A percentile compares a stretch with the other conserved stretches of the same genome.
Evolutionary conservation across 2,797 vertebrate genomes (phyloP).

Genomic region (Carcharodon carcharias): DNA sequence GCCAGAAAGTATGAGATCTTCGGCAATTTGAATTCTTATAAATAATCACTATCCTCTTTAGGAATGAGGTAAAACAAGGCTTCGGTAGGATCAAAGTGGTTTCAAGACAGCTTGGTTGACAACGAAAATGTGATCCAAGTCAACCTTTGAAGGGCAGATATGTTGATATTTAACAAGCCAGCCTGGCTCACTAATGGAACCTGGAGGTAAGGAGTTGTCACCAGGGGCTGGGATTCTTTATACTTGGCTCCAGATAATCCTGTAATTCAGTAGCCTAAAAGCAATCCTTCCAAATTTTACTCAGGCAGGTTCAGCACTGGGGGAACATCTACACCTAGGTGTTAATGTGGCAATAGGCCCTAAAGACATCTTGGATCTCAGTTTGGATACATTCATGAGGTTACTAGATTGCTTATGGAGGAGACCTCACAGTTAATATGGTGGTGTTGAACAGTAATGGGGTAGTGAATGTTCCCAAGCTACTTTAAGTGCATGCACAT

Average conservation of each 20-base stretch:
- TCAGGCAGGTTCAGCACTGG: neutral
- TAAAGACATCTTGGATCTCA: too few relatives aligned
- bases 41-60: neutral
- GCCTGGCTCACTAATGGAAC: neutral
- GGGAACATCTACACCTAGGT: neutral
- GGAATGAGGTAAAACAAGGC: neutral
- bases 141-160: neutral
- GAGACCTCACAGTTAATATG: too few relatives aligned
- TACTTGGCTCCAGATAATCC: neutral
- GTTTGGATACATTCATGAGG: too few relatives aligned
- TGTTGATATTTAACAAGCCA: neutral
- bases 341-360: too few relatives aligned
- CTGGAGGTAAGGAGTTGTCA: neutral
- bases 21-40: neutral
- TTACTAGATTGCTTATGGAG: too few relatives aligned
- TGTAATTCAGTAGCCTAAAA: neutral
- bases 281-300: neutral
- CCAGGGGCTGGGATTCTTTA: neutral
- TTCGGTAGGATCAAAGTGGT: neutral
- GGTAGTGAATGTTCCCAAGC: too few relatives aligned
- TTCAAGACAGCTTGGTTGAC: neutral
- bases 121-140: neutral
- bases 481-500: too few relatives aligned
- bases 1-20: constrained; percentile 6
- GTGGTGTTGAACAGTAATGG: too few relatives aligned